A percentile compares a stretch with the other conserved stretches of the same genome.
phyloP scores from a whole-genome alignment of 2,113 vertebrate genomes.

The Pollachius pollachius region DNA sequence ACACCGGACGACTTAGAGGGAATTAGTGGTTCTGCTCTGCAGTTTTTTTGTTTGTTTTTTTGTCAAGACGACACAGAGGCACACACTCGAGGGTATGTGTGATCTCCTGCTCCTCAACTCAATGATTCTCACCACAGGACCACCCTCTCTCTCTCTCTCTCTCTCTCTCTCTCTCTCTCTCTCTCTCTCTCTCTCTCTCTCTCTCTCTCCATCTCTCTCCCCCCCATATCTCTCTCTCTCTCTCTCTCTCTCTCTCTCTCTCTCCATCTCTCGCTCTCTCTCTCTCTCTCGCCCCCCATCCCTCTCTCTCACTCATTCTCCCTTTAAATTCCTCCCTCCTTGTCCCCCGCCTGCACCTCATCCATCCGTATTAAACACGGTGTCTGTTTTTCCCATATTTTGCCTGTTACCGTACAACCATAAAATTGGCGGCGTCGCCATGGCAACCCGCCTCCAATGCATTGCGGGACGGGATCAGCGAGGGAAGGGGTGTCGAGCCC shows the following conservation, averaged over 20 bases:
- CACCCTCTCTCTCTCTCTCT: neutral
- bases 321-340: too few relatives aligned
- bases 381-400: neutral
- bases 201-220: neutral
- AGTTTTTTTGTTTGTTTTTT: neutral
- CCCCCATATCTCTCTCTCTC: neutral
- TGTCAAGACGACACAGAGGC: slow-evolving; percentile 25
- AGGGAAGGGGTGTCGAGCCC: slow-evolving; percentile 37
- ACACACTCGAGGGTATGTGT: slow-evolving; percentile 24
- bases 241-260: neutral
- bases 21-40: too few relatives aligned
- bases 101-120: slow-evolving; percentile 39
- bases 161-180: neutral
- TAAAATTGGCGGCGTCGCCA: slow-evolving; percentile 43
- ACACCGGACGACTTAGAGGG: neutral
- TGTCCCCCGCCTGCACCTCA: neutral
- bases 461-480: slow-evolving; percentile 40
- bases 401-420: slow-evolving; percentile 18
- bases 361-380: neutral
- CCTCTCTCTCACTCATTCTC: neutral
- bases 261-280: neutral
- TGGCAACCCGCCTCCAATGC: slow-evolving; percentile 52
- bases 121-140: slow-evolving; percentile 54
- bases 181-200: neutral
- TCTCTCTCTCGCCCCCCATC: too few relatives aligned